A percentile compares a stretch with the other conserved stretches of the same genome.
These are phyloP conservation scores for Diadophis punctatus DNA, from an alignment of 2,113 vertebrate species.

Conservation along the genomic window DNA sequence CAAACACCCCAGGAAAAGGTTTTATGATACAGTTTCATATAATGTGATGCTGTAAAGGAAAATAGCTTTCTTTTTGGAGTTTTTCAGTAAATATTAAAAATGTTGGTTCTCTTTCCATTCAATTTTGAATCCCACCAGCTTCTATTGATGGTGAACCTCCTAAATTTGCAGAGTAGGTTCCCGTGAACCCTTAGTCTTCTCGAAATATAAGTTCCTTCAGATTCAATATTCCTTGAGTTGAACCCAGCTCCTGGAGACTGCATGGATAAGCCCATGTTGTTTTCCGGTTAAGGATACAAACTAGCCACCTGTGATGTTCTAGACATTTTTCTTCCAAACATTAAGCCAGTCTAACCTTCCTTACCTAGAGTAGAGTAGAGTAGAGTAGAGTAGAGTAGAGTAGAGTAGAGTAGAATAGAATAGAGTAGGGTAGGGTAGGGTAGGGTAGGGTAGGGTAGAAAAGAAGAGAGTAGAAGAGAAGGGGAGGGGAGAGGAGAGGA, in stretches of 20 bases:
- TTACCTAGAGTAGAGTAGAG: not conserved
- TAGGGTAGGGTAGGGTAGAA: too few relatives aligned
- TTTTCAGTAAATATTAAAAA: not conserved
- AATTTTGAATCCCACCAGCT: not conserved
- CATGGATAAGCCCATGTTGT: not conserved
- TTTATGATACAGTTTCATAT: not conserved
- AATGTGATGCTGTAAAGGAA: not conserved
- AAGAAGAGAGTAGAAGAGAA: too few relatives aligned
- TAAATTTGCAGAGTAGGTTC: not conserved
- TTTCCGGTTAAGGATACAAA: not conserved
- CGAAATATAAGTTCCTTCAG: not conserved
- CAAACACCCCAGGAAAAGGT: not conserved
- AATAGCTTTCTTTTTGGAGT: not conserved
- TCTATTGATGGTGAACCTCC: fast-evolving
- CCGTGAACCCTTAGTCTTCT: not conserved
- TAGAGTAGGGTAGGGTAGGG: too few relatives aligned
- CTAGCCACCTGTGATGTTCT: not conserved
- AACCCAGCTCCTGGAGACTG: not conserved
- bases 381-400: too few relatives aligned
- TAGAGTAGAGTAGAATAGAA: too few relatives aligned
- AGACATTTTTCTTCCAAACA: not conserved
- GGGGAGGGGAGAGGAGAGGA: too few relatives aligned
- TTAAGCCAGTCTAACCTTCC: not conserved
- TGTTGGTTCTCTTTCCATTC: not conserved
- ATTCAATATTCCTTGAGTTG: not conserved